Evolutionary conservation across 1,140 invertebrate genomes (phyloP).

Genomic region (Drosophila nigrodunni): DNA sequence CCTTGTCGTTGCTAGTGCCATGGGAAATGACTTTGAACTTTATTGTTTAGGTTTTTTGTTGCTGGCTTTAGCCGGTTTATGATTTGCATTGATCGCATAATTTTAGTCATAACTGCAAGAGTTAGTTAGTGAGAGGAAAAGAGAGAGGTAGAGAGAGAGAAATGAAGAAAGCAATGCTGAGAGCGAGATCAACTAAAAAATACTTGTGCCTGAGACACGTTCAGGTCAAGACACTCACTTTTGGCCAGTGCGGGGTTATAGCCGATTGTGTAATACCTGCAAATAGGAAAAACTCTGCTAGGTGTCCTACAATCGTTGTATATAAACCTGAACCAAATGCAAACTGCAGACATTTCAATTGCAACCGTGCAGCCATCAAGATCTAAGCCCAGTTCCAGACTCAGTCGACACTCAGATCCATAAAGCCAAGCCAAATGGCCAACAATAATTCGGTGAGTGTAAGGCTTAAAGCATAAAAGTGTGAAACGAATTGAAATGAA

Average conservation of each 20-base stretch:
- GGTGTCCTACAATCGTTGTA: slow-evolving; percentile 61
- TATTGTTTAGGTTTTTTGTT: slow-evolving; percentile 60
- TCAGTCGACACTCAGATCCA: background rate
- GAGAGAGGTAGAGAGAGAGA: slow-evolving; percentile 28
- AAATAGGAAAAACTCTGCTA: slow-evolving; percentile 30
- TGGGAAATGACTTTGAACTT: slow-evolving; percentile 80
- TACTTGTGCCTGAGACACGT: slow-evolving; percentile 7
- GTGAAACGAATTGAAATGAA: background rate
- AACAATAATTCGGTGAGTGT: slow-evolving; percentile 61
- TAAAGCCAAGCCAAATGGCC: slow-evolving; percentile 56
- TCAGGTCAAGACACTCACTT: slow-evolving; percentile 73
- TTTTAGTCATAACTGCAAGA: slow-evolving; percentile 71
- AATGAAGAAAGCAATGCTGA: slow-evolving; percentile 20
- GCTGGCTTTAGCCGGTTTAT: slow-evolving; percentile 53
- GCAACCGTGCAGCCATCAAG: slow-evolving; percentile 50
- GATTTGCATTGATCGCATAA: slow-evolving; percentile 76
- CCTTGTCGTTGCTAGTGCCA: slow-evolving; percentile 38
- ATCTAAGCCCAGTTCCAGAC: slow-evolving; percentile 41
- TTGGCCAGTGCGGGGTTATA: slow-evolving; percentile 19
- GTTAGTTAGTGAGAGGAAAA: slow-evolving; percentile 4
- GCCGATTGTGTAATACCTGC: slow-evolving; percentile 70
- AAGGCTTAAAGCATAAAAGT: no score
- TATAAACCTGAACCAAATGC: slow-evolving; percentile 58
- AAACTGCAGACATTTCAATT: slow-evolving; percentile 64
- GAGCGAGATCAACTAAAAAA: slow-evolving; percentile 12